These are phyloP conservation scores for Brachionus rotundiformis DNA, from an alignment of 1,140 invertebrate genomes.

Conservation along the genomic window DNA sequence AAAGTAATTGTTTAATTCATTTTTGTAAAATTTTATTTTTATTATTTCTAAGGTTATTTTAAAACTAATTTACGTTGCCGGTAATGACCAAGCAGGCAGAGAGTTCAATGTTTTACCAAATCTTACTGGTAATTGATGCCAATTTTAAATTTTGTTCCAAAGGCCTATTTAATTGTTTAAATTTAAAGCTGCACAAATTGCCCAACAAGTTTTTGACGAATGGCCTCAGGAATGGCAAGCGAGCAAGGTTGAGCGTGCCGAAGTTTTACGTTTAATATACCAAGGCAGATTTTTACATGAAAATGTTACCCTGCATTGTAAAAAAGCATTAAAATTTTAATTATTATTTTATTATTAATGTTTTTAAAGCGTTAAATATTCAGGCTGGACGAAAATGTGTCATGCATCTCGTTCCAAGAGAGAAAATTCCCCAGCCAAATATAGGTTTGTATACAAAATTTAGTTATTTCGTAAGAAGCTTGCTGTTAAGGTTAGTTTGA, in stretches of 20 bases:
- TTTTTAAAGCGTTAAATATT: constrained; percentile 78
- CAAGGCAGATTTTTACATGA: constrained; percentile 98
- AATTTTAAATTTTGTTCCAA: background rate
- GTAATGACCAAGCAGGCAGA: constrained; percentile 42
- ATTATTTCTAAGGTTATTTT: constrained; percentile 30
- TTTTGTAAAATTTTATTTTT: background rate
- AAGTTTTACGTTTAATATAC: constrained; percentile 85
- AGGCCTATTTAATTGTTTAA: too few species aligned
- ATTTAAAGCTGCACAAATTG: constrained; percentile 85
- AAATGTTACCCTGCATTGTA: constrained; percentile 88
- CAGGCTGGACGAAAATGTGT: constrained; percentile 94
- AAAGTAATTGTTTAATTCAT: constrained; percentile 6
- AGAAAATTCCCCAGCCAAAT: constrained; percentile 97
- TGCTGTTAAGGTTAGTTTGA: too few species aligned
- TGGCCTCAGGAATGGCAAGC: constrained; percentile 74
- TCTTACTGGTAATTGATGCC: background rate
- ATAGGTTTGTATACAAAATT: constrained; percentile 58
- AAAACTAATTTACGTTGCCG: constrained; percentile 39
- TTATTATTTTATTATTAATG: background rate
- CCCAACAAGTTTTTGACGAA: constrained; percentile 95
- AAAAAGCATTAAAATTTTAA: background rate
- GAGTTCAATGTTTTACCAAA: constrained; percentile 15
- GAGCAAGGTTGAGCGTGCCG: background rate
- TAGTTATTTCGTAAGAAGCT: background rate
- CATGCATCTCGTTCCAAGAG: constrained; percentile 97